Percentiles rank a stretch among this genome's conserved stretches.
Conservation (phyloP, 2,888 invertebrate genomes). For the Athalia rosae region DNA sequence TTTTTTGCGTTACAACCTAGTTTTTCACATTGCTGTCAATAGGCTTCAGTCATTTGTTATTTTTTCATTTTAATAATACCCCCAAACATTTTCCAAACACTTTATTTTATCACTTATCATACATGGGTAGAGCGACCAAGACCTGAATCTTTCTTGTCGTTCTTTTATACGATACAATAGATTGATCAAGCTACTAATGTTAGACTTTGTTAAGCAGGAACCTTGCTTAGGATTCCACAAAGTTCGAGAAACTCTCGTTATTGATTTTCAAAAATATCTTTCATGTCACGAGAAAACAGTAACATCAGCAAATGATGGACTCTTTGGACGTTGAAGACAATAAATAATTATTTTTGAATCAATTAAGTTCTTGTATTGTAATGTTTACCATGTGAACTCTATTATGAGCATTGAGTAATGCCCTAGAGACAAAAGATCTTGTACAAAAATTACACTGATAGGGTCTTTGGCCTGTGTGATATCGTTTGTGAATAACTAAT, state of each 20-base stretch:
- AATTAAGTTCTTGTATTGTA: constrained; percentile 50
- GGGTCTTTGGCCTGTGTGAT: constrained; percentile 73
- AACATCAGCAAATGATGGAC: too few relatives aligned
- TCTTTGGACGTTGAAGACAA: not conserved
- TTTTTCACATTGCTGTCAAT: not conserved
- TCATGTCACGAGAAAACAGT: too few relatives aligned
- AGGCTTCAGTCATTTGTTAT: not conserved
- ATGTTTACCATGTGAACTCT: constrained; percentile 58
- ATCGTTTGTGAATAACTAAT: constrained; percentile 72
- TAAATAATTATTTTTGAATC: not conserved
- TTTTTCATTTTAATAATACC: not conserved
- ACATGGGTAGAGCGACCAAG: not conserved
- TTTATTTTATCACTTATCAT: constrained; percentile 27
- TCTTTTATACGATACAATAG: constrained; percentile 15
- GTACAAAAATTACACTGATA: constrained; percentile 69
- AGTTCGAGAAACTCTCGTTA: too few relatives aligned
- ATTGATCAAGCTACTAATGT: constrained; percentile 5
- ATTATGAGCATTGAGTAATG: constrained; percentile 69
- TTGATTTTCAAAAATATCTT: too few relatives aligned
- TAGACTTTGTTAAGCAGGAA: not conserved
- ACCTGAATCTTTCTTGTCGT: not conserved
- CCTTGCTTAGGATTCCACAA: too few relatives aligned
- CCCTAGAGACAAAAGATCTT: constrained; percentile 71
- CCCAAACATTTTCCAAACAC: too few relatives aligned
- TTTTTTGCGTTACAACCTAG: not conserved